Evolutionary conservation across 2,113 vertebrate species (phyloP), one percentile per base, ranked within the genome.

Genomic region (Nothobranchius kuhntae): DNA sequence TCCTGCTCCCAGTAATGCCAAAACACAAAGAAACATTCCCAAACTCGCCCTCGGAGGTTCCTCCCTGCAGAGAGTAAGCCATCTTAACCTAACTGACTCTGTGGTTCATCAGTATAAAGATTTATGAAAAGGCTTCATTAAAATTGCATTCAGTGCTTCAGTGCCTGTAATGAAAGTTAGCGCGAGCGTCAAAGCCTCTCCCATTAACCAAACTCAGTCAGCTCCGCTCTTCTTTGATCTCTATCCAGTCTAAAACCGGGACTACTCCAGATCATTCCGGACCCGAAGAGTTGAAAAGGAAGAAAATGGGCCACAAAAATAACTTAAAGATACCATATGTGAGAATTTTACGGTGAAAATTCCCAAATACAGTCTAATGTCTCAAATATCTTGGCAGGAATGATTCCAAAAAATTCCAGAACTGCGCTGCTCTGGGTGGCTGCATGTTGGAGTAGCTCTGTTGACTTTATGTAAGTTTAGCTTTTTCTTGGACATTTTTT

Each of bases 61-160:
- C 2, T 30, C 30, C 10, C 47, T 45, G 51, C 70, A 65, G 61
- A 4, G 55, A 7, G 67, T 3, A 13, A 51, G 52, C 46, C 1
- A 15, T 47, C 42, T 9, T 73, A 56, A 77, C 80, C 64, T 70
- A 52, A 75, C 75, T 26, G 65, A 61, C 65, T 82, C 66, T 83
- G 83, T 78, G 83, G 72, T 83, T 84, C 77, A 77, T 87, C 81
- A 77, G 75, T 48, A 73, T 71, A 71, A 83, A 85, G 78, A 65
- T 80, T 86, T 77, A 84, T 87, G 84, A 82, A 86, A 84, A 80
- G 77, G 60, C 83, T 87, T 89, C 86, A 86, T 89, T 89, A 89
- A 89, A 89, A 82, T 85, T 89, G 78, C 84, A 87, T 83, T 57
- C 82, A 70, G 75, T 59, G 30, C 80, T 71, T 86, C 79, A 62